Base-by-base conservation (phyloP, 1,140 invertebrate genomes). In the Macrostomum lignano region DNA sequence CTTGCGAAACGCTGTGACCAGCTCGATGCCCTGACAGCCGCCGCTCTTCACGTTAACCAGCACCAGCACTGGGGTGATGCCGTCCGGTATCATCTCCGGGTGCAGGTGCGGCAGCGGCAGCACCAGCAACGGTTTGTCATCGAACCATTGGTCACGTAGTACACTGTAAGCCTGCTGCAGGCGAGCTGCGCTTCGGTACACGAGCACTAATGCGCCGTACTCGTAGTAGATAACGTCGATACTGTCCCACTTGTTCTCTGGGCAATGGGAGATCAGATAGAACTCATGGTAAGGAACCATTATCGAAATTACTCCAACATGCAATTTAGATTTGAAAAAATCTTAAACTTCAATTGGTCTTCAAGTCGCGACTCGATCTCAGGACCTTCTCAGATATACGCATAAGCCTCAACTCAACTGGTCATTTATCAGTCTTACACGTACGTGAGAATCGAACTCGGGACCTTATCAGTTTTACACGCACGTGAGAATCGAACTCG, bases 1-100 rank as follows among this genome's bases (percentile, higher is more conserved):
- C 65, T 93, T 93, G 43, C 91, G 68, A 65, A 96, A 98, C 54
- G 78, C 86, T 33, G 81, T 78, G 51, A 98, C 91, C 38, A 98
- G 68, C 55, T 94, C 84, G 36, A 84, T 65, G 21, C 91, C 91
- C 63, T 98, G 91, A 51, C 88, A 94, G 22, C 91, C 91, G 34
- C 91, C 91, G 37, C 81, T 91, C 63, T 98, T 98, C 15, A 94
- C 86, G 60, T 98, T 98, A 38, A 98, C 88, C 62, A 98, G 93
- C 29, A 98, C 84, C 40, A 98, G 65, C 41, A 98, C 64, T 21
- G 91, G 91, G 55, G 81, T 73, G 29, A 84, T 73, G 44, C 60
- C 51, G 7, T 53, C 44, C n/a, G 58, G 49, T 33, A 65, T 52
- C 56, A 62, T 60, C 35, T 59, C 55, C 31, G 59, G 48, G 51